Base-by-base conservation (phyloP, 2,888 invertebrate species). In the Zygaena filipendulae region DNA sequence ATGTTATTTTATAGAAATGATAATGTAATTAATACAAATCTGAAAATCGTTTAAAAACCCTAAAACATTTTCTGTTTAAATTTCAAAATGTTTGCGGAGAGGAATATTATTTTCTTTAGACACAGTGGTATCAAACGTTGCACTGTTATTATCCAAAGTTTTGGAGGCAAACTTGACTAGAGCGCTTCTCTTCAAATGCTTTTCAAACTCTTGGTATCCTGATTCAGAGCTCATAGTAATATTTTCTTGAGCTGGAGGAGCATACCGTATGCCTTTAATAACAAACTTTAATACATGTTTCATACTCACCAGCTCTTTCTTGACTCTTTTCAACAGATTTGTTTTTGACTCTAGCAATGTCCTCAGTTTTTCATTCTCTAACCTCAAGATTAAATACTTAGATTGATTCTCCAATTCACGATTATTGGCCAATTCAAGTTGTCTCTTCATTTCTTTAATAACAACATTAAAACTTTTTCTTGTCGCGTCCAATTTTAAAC, bases 321-420 rank as follows among this genome's bases (percentile, higher is more conserved):
- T 61, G 10, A 72, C 41, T 44, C 53, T 69, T 9, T 35, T 39
- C 2, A 66, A 35, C 24, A 66, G 37, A 40, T 54, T 61, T 7
- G 55, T 45, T 49, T 68, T 72, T 1, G 59, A 61, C 3, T 57
- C 52, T n/a, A 74, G 38, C 8, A 61, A 29, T 10, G 53, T 45
- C 32, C 48, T 60, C 11, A 74, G 40, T 45, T 71, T 77, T 34
- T 70, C 67, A 26, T 71, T 74, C 28, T 77, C 75, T 21, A 77
- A 38, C 35, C 58, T 59, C 28, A 71, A 35, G 5, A 38, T 32
- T 25, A 68, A 28, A 42, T 54, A 61, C 21, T 49, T 55, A 3
- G 52, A 45, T 29, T 57, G 59, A 21, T 43, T 45, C 18, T 62
- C 61, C 11, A 56, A 25, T 36, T 72, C 72, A 11, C 56, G 43